These are phyloP conservation scores for Itoplectis maculator DNA, from an alignment of 2,888 invertebrate genomes.

Conservation along the genomic window DNA sequence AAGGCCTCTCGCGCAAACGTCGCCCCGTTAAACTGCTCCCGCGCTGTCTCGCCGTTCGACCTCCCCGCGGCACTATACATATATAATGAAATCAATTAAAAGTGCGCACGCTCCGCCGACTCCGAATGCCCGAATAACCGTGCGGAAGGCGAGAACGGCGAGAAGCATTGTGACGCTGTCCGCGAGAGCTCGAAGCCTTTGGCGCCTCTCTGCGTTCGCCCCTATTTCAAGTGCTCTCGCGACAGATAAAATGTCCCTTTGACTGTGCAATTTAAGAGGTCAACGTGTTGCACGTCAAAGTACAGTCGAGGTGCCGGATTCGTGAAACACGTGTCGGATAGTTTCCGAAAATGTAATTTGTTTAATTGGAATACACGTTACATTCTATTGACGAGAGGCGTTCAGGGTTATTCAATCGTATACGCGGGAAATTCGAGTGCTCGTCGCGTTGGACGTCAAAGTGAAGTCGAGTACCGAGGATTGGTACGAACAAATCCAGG, in stretches of 20 bases:
- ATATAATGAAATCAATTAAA: constrained; percentile 60
- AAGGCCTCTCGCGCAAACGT: constrained; percentile 22
- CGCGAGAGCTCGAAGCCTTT: constrained; percentile 37
- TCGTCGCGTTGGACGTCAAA: too few species aligned
- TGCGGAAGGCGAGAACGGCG: not conserved
- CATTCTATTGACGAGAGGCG: too few species aligned
- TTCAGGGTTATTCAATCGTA: too few species aligned
- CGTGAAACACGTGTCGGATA: too few species aligned
- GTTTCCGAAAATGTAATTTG: too few species aligned
- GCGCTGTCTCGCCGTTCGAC: not conserved
- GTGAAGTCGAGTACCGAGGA: too few species aligned
- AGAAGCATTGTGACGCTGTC: constrained; percentile 30
- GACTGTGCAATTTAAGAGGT: not conserved
- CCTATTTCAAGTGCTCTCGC: not conserved
- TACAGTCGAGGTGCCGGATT: too few species aligned
- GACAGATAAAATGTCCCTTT: not conserved
- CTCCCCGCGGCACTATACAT: too few species aligned
- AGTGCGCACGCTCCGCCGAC: constrained; percentile 36
- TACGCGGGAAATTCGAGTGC: too few species aligned
- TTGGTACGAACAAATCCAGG: too few species aligned
- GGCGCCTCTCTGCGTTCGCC: not conserved
- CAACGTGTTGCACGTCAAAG: not conserved
- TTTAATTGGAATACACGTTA: too few species aligned
- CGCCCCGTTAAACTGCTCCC: constrained; percentile 12
- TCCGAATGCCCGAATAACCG: constrained; percentile 37